Conservation (phyloP, 2,888 invertebrate genomes). For the Microplitis deprimator region DNA sequence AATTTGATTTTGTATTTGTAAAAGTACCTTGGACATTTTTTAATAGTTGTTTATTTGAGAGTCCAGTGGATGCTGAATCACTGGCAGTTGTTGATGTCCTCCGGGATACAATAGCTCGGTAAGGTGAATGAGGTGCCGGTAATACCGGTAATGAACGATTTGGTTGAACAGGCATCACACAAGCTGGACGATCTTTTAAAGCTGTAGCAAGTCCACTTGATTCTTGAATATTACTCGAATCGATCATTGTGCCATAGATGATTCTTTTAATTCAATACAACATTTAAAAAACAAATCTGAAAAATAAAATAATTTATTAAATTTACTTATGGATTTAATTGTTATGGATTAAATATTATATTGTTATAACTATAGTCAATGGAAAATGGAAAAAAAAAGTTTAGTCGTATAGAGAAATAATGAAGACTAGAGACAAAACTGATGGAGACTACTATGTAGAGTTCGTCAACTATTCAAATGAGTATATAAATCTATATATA, state of each 20-base stretch:
- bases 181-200: slow-evolving; percentile 57
- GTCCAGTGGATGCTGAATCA: slow-evolving; percentile 1
- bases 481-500: too few relatives aligned
- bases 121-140: slow-evolving; percentile 59
- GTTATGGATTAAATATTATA: too few relatives aligned
- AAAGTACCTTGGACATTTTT: not conserved
- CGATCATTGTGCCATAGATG: slow-evolving; percentile 34
- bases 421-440: too few relatives aligned
- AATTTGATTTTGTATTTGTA: not conserved
- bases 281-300: not conserved
- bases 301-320: not conserved
- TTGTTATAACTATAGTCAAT: too few relatives aligned
- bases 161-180: slow-evolving; percentile 62
- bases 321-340: too few relatives aligned
- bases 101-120: slow-evolving; percentile 23
- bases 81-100: not conserved
- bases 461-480: too few relatives aligned
- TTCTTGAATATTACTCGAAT: slow-evolving; percentile 25
- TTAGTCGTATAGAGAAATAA: too few relatives aligned
- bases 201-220: slow-evolving; percentile 56
- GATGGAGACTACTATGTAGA: too few relatives aligned
- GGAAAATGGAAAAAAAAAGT: too few relatives aligned
- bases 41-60: not conserved
- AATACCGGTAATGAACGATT: slow-evolving; percentile 64
- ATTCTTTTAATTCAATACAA: too few relatives aligned